phyloP scores from a whole-genome alignment of 2,888 invertebrate species.

The Carterocephalus palaemon region DNA sequence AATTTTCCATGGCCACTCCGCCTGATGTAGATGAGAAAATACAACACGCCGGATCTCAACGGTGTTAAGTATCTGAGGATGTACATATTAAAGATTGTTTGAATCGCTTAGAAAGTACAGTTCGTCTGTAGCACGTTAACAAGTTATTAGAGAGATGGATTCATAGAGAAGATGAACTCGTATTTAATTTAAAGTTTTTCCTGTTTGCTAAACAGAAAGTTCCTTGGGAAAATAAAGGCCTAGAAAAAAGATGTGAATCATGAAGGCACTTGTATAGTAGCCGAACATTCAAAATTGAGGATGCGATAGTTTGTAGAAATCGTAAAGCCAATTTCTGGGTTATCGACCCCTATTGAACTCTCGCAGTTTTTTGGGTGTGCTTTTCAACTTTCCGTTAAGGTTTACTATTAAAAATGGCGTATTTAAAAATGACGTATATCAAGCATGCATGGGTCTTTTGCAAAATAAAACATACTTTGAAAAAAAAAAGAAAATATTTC shows the following conservation, averaged over 20 bases:
- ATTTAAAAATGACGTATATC: too few relatives aligned
- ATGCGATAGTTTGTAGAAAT: conserved; percentile 26
- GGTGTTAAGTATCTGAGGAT: too few relatives aligned
- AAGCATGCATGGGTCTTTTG: too few relatives aligned
- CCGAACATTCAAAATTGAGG: conserved; percentile 18
- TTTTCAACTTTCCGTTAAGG: neutral
- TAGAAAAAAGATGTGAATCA: conserved; percentile 20
- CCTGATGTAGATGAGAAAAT: conserved; percentile 19
- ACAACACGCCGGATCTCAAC: conserved; percentile 15
- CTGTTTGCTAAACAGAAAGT: conserved; percentile 12
- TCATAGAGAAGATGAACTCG: conserved; percentile 11
- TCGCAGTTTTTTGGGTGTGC: conserved; percentile 25
- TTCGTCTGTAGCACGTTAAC: conserved; percentile 24
- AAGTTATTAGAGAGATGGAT: conserved; percentile 24
- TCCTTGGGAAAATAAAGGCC: neutral
- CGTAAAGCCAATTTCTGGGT: conserved; percentile 18
- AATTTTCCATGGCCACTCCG: conserved; percentile 1
- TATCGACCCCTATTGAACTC: conserved; percentile 25
- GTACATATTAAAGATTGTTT: conserved; percentile 14
- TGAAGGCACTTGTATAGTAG: conserved; percentile 24
- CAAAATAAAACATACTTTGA: too few relatives aligned
- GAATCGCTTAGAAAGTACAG: conserved; percentile 16
- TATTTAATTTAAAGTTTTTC: conserved; percentile 6
- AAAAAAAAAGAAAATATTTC: too few relatives aligned
- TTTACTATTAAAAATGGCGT: too few relatives aligned